phyloP scores from a whole-genome alignment of 2,888 invertebrate genomes.

The Noctua fimbriata region DNA sequence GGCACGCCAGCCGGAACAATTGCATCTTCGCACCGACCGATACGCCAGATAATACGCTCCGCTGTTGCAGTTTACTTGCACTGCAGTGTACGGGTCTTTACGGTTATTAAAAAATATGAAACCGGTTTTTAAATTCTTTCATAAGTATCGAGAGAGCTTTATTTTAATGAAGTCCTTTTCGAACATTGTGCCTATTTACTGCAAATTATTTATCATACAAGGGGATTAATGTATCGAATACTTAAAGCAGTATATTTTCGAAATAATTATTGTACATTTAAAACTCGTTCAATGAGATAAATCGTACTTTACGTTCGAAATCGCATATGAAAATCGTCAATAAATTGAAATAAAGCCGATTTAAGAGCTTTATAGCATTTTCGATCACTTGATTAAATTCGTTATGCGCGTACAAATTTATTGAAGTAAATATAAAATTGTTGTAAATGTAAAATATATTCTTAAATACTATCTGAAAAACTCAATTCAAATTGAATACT shows the following conservation, averaged over 20 bases:
- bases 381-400: constrained; percentile 30
- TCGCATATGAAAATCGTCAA: constrained; percentile 22
- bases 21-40: constrained; percentile 83
- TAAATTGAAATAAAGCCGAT: constrained; percentile 41
- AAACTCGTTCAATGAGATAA: constrained; percentile 31
- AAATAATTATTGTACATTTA: constrained; percentile 37
- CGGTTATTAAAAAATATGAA: constrained; percentile 3
- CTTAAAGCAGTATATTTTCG: constrained; percentile 21
- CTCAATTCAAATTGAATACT: constrained; percentile 7
- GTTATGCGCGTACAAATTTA: constrained; percentile 4
- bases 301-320: constrained; percentile 36
- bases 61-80: constrained; percentile 48
- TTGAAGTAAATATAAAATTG: neutral
- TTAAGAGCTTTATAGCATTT: constrained; percentile 39
- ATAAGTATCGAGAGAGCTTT: neutral
- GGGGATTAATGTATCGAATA: constrained; percentile 26
- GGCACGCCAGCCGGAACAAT: constrained; percentile 88
- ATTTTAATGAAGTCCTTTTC: constrained; percentile 24
- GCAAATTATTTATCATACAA: constrained; percentile 15
- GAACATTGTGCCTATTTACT: neutral
- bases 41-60: constrained; percentile 64
- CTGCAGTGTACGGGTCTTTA: constrained; percentile 40
- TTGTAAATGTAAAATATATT: neutral
- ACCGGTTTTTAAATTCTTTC: neutral
- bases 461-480: neutral